Evolutionary conservation across 2,797 vertebrate genomes (phyloP).

Genomic region (Rhabdomys pumilio): DNA sequence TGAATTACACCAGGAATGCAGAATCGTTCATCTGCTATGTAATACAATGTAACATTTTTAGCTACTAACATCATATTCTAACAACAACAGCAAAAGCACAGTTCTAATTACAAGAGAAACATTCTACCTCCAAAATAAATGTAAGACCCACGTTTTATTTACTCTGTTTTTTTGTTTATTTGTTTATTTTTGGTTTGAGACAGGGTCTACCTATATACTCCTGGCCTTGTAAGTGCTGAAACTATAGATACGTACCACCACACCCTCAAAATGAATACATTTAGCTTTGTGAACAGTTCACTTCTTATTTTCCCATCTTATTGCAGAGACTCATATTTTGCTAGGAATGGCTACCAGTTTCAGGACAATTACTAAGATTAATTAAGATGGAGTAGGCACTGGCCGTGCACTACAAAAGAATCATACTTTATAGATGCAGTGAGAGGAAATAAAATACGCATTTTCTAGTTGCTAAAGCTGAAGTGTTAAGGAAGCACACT

Average conservation of each 20-base stretch:
- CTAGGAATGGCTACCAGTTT: background rate
- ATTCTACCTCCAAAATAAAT: background rate
- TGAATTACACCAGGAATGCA: constrained; percentile 34
- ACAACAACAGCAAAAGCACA: background rate
- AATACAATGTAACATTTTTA: background rate
- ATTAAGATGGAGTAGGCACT: background rate
- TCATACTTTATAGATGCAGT: background rate
- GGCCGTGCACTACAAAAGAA: background rate
- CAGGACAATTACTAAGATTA: background rate
- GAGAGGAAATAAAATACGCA: background rate
- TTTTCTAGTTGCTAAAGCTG: background rate
- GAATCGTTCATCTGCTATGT: background rate
- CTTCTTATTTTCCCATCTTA: background rate
- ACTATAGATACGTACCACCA: background rate
- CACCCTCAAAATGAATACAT: background rate
- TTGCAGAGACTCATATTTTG: background rate
- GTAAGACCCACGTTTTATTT: background rate
- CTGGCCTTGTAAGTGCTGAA: background rate
- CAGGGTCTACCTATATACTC: background rate
- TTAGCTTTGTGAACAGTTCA: background rate
- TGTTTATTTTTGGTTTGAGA: background rate
- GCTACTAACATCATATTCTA: background rate
- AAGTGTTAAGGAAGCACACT: background rate
- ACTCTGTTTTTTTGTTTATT: too few relatives aligned
- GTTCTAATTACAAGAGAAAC: background rate